Evolutionary conservation across 1,140 invertebrate genomes (phyloP), one percentile per base, ranked within the genome.

Genomic region (Drosophila carrolli): DNA sequence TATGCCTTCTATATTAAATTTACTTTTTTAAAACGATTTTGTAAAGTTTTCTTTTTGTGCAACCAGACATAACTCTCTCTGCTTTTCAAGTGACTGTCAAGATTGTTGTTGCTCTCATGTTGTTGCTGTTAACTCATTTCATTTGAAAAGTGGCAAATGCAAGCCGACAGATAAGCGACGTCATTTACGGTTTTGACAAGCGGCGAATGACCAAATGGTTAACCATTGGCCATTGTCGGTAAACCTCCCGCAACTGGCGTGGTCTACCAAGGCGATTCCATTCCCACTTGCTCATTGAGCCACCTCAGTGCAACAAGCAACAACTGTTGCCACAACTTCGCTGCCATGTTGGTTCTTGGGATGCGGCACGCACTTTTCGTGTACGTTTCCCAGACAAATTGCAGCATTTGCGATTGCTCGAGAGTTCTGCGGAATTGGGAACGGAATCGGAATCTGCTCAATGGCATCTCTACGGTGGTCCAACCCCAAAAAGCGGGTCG

Each of bases 101-200:
- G 78, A 41, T 55, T 50, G 75, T 60, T 62, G 57, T 44, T 66
- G 62, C 43, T 47, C 53, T 41, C 35, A 37, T 53, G 60, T 43
- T 46, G 46, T 59, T 47, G 41, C 53, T 65, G 57, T 60, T 55
- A 65, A 60, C 79, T 83, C 71, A 84, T 83, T 84, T 71, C 72
- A 76, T 76, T 76, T 76, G 60, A 83, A 76, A 75, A 62, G 78
- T 74, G 83, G 81, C 81, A 84, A 84, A 84, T 84, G 81, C 81
- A 80, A 85, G 76, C 81, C 73, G 81, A 84, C 81, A 84, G 81
- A 81, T 78, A 83, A 86, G 84, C 80, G 83, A 89, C 83, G 83
- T 86, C 83, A 86, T 86, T 86, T 86, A 82, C 75, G 77, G 68
- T 82, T 86, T 86, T 86, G 82, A 86, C 82, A 85, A 81, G 82